Evolutionary conservation across 2,113 vertebrate genomes (phyloP).

Genomic region (Hirundichthys speculiger): DNA sequence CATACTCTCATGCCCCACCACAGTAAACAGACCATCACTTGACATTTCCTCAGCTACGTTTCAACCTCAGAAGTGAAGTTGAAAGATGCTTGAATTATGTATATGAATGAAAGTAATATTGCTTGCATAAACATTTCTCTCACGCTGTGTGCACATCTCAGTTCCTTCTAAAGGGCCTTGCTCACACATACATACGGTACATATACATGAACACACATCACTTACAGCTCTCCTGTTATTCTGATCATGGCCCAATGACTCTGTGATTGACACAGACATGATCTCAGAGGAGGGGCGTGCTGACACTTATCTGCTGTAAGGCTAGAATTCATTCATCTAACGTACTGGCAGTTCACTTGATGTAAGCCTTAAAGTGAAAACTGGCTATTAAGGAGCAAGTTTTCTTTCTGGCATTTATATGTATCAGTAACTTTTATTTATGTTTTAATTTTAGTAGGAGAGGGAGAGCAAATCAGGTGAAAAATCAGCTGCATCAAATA

Average conservation of each 20-base stretch:
- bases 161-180: conserved; percentile 10
- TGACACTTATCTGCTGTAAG: conserved; percentile 32
- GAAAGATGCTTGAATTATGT: conserved; percentile 68
- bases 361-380: too few species aligned
- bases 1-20: conserved; percentile 37
- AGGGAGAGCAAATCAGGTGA: too few species aligned
- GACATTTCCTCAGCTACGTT: conserved; percentile 54
- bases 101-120: conserved; percentile 54
- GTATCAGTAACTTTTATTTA: too few species aligned
- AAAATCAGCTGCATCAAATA: too few species aligned
- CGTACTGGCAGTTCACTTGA: too few species aligned
- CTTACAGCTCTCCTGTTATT: conserved; percentile 21
- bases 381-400: too few species aligned
- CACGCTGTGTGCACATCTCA: conserved; percentile 29
- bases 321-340: too few species aligned
- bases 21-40: conserved; percentile 52
- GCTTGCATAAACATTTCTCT: conserved; percentile 54
- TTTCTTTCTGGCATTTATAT: too few species aligned
- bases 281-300: conserved; percentile 22
- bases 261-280: conserved; percentile 39
- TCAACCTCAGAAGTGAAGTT: conserved; percentile 70
- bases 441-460: too few species aligned
- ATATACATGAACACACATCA: conserved; percentile 23
- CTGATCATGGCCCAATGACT: conserved; percentile 45
- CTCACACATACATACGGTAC: conserved; percentile 11